Base-by-base conservation (phyloP, 2,888 invertebrate genomes). In the Cosmorhoe ocellata region DNA sequence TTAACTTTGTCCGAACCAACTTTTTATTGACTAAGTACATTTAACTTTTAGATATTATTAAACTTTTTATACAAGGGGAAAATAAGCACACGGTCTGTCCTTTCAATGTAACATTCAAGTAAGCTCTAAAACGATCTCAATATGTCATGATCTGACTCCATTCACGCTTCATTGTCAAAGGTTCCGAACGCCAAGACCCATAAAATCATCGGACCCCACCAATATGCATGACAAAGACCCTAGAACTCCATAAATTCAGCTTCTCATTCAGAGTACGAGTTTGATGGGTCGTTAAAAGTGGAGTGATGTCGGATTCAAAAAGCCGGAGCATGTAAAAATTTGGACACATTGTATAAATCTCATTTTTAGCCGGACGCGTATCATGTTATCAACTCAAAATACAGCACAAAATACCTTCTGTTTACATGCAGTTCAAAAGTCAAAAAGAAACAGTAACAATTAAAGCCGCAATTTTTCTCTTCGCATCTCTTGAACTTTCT, bases 261-360 rank as follows among this genome's bases (percentile, higher is more conserved):
- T 53, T 31, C 48, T 49, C 43, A 56, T 56, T 59, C 56, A 52
- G 34, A 7, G 26, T 24, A 50, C 32, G 42, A 48, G 48, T 58
- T 59, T 59, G 56, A 60, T 58, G 41, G 57, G 50, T 53, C 55
- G 50, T 60, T 51, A 60, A 57, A 56, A 32, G 39, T 18, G 22
- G n/a, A 38, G 38, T n/a, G 39, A 1, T 34, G 34, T 6, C 18
- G 9, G 18, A 11, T n/a, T n/a, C 22, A 4, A 38, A 43, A 43
- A 22, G 49, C 22, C 42, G 42, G 42, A n/a, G n/a, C n/a, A n/a
- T n/a, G n/a, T 14, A 8, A 6, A 3, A 24, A 12, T 8, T 12
- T 13, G 0, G n/a, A 12, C n/a, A 10, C n/a, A n/a, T n/a, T n/a
- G n/a, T n/a, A n/a, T n/a, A n/a, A n/a, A n/a, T n/a, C n/a, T n/a